These are phyloP conservation scores for Ictalurus punctatus DNA, from an alignment of 2,113 vertebrate genomes.

Conservation along the genomic window DNA sequence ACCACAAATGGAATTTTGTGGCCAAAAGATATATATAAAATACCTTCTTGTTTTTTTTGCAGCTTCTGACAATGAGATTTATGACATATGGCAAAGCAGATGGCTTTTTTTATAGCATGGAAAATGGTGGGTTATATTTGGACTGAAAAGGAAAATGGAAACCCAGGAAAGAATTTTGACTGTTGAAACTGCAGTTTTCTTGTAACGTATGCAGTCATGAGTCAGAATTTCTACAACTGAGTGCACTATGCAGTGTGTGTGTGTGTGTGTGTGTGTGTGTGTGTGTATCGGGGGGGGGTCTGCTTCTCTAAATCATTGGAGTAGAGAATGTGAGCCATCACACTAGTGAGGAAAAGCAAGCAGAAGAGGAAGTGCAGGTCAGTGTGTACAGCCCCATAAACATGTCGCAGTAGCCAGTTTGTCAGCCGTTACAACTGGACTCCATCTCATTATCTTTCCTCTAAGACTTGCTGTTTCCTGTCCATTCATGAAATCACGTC, in stretches of 20 bases:
- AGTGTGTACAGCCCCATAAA: constrained; percentile 8
- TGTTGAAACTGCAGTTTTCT: constrained; percentile 16
- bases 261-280: not conserved
- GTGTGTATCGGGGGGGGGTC: not conserved
- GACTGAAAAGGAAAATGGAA: constrained; percentile 17
- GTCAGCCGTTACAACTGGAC: not conserved
- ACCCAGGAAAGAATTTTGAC: constrained; percentile 24
- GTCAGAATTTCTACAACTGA: constrained; percentile 48
- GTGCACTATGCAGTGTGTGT: not conserved
- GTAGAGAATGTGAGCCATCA: not conserved
- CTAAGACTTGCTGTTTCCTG: not conserved
- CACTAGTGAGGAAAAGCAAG: not conserved
- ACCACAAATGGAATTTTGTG: constrained; percentile 1
- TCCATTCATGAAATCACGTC: not conserved
- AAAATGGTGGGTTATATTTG: constrained; percentile 32
- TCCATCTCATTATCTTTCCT: not conserved
- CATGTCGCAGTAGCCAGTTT: not conserved
- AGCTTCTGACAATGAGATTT: not conserved
- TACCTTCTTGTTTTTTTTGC: too few relatives aligned
- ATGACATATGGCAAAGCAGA: not conserved
- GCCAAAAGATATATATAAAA: not conserved
- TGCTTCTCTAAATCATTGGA: not conserved
- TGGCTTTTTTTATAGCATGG: not conserved
- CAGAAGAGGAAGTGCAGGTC: not conserved
- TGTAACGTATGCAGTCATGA: constrained; percentile 12